Conservation (phyloP, 1,140 invertebrate genomes). For the Caenorhabditis inopinata region DNA sequence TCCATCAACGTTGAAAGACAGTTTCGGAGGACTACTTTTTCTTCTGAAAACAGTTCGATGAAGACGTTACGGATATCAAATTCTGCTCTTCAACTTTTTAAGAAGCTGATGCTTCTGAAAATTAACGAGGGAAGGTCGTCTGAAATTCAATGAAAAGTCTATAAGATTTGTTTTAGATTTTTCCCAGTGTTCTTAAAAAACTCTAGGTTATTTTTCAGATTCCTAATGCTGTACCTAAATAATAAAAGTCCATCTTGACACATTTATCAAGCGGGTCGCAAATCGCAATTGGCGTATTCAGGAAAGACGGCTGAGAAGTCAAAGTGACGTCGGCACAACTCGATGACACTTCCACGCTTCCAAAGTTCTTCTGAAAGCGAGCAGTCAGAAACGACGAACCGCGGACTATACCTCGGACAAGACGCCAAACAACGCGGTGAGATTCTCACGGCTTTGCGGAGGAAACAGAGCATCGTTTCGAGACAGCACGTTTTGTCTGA, state of each 20-base stretch:
- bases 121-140: no score
- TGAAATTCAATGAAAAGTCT: no score
- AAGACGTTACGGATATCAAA: no score
- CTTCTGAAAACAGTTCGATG: background rate
- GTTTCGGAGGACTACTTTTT: background rate
- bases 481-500: conserved; percentile 5
- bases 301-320: background rate
- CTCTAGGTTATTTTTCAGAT: no score
- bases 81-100: no score
- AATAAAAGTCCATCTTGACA: conserved; percentile 22
- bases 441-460: conserved; percentile 2
- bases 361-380: background rate
- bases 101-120: no score
- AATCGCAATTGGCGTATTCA: background rate
- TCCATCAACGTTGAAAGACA: conserved; percentile 4
- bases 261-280: background rate
- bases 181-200: no score
- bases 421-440: conserved; percentile 16
- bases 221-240: background rate
- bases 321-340: conserved; percentile 22
- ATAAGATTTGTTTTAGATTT: no score
- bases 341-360: background rate
- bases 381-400: background rate
- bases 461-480: conserved; percentile 9
- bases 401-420: background rate